Evolutionary conservation across 2,113 vertebrate genomes (phyloP).

Genomic region (Indri indri): DNA sequence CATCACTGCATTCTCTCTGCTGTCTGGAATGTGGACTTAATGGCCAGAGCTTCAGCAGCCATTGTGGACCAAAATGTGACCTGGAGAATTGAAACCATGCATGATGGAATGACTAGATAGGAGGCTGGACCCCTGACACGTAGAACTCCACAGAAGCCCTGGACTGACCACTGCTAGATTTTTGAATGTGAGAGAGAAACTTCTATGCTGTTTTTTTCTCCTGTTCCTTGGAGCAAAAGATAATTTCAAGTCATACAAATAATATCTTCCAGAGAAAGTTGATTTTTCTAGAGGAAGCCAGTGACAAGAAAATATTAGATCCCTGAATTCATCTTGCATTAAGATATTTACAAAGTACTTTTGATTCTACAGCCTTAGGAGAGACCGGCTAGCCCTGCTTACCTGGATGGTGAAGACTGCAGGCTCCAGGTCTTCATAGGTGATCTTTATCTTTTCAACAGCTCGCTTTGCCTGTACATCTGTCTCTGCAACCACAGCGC

Average conservation of each 20-base stretch:
- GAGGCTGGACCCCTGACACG: background rate
- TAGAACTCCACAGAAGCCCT: background rate
- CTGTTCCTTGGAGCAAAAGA: background rate
- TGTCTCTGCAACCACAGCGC: constrained; percentile 84
- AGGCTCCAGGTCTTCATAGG: constrained; percentile 83
- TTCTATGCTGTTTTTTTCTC: background rate
- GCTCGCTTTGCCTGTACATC: constrained; percentile 80
- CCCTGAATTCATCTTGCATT: background rate
- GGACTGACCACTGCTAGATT: background rate
- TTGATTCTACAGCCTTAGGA: background rate
- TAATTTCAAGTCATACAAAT: constrained; percentile 11
- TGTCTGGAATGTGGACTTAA: background rate
- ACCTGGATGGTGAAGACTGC: constrained; percentile 84
- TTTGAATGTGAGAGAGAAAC: background rate
- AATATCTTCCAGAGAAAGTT: background rate
- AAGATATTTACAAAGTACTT: background rate
- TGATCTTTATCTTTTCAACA: constrained; percentile 81
- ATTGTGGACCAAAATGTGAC: background rate
- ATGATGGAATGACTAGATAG: background rate
- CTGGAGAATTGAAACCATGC: background rate
- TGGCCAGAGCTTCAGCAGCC: background rate
- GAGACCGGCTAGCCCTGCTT: background rate
- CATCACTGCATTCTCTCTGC: background rate
- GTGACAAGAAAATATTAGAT: background rate
- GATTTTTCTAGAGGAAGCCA: constrained; percentile 28